Base-by-base conservation (phyloP, 2,888 invertebrate genomes). In the Venustoraphidia nigricollis region DNA sequence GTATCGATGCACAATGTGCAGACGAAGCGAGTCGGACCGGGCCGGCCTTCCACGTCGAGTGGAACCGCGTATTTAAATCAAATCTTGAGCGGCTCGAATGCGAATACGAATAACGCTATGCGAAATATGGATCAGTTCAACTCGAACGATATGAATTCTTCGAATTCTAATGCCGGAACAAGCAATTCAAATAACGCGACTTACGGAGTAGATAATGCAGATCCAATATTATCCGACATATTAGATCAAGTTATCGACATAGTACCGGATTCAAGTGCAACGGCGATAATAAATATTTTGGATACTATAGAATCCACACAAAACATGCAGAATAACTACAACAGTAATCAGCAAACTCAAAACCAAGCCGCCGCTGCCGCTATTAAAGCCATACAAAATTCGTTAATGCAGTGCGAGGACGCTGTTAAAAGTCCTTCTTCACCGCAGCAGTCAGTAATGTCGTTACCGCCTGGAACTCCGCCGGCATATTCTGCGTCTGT, bases 361-460 rank as follows among this genome's bases (percentile, higher is more conserved):
- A 17, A 37, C 10, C 66, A 77, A 58, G 79, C 78, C 59, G 86
- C 86, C 61, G 83, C 83, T 62, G 79, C 82, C 67, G 87, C 86
- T 52, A 94, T 94, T 53, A 87, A 83, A 61, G 89, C 84, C 43
- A 95, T 95, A 60, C 87, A 90, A 61, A 84, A 88, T 64, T 87
- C 86, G 58, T 71, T 95, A 60, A 94, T 94, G 92, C 83, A 81
- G 59, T 84, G 79, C 60, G 76, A 77, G 51, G 69, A 64, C 48
- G 75, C 71, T 8, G 73, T 79, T 49, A 81, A 80, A 63, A 75
- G 75, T 57, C 79, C 81, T 49, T 68, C 72, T 56, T 73, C 73
- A 56, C 72, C 73, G 45, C 62, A 62, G 51, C 27, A 27, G 27
- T 69, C 71, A 45, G 69, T 72, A 56, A 56, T 62, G n/a, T 49